Base-by-base conservation (phyloP, 1,140 invertebrate genomes). In the Harpegnathos saltator region DNA sequence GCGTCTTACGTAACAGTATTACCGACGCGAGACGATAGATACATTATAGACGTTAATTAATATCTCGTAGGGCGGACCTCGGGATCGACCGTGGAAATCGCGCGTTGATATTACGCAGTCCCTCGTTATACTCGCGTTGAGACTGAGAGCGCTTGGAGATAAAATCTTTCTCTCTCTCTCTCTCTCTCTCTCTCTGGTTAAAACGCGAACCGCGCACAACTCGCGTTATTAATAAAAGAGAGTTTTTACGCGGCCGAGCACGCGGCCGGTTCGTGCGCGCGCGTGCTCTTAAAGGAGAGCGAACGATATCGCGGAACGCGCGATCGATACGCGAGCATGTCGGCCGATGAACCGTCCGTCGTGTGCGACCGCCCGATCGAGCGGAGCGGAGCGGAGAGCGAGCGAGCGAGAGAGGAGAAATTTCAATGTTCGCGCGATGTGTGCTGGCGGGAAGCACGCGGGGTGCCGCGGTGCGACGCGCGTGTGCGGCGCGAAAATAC, bases 321-420 rank as follows among this genome's bases (percentile, higher is more conserved):
- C n/a, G 65, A 80, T 80, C 75, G 65, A 80, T 80, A 80, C 7
- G 19, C 22, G n/a, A 54, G 17, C 50, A 56, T 44, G 19, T 48
- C 65, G 75, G 75, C 52, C 75, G 75, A 80, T 80, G 75, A 80
- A 80, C 75, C 59, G 65, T 7, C 22, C n/a, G n/a, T 29, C 4
- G 48, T 19, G 59, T 9, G 14, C 29, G 38, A 62, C 62, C 44
- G 59, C 19, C 19, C 54, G 38, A 75, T 75, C 44, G 17, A 1
- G 15, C 4, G n/a, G n/a, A n/a, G n/a, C n/a, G n/a, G n/a, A n/a
- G n/a, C n/a, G n/a, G n/a, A n/a, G n/a, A n/a, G n/a, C n/a, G n/a
- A n/a, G n/a, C n/a, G n/a, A n/a, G n/a, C n/a, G n/a, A n/a, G n/a
- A n/a, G n/a, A 44, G 63, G 52, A n/a, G 29, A 59, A 56, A 77